Evolutionary conservation across 2,113 vertebrate species (phyloP).

Genomic region (Bubo blakistoni): DNA sequence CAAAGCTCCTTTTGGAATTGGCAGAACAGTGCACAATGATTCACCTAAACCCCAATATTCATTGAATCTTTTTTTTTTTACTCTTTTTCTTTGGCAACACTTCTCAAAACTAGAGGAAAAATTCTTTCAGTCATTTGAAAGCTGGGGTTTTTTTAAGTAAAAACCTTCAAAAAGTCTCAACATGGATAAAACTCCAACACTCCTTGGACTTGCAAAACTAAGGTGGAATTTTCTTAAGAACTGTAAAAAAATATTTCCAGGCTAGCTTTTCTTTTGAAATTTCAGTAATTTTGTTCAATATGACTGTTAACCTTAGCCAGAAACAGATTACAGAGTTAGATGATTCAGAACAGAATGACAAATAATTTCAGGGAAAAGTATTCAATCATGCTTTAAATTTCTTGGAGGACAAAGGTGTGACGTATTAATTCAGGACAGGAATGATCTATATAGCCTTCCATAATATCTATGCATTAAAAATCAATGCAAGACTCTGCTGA

Average conservation of each 20-base stretch:
- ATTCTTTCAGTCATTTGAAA: background rate
- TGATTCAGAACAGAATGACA: background rate
- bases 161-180: background rate
- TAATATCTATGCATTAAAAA: background rate
- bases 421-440: background rate
- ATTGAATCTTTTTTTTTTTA: background rate
- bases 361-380: background rate
- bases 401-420: background rate
- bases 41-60: conserved; percentile 43
- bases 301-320: background rate
- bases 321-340: background rate
- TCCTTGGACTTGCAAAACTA: conserved; percentile 16
- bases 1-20: conserved; percentile 37
- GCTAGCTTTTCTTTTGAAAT: background rate
- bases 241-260: background rate
- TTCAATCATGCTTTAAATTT: background rate
- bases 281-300: background rate
- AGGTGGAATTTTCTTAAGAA: background rate
- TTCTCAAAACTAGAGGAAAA: conserved; percentile 13
- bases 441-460: background rate
- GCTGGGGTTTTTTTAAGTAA: background rate
- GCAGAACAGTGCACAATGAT: conserved; percentile 44
- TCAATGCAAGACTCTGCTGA: background rate
- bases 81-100: background rate
- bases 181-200: background rate